These are phyloP conservation scores for Turdus rufiventris DNA, from an alignment of 2,113 vertebrate genomes.

Conservation along the genomic window DNA sequence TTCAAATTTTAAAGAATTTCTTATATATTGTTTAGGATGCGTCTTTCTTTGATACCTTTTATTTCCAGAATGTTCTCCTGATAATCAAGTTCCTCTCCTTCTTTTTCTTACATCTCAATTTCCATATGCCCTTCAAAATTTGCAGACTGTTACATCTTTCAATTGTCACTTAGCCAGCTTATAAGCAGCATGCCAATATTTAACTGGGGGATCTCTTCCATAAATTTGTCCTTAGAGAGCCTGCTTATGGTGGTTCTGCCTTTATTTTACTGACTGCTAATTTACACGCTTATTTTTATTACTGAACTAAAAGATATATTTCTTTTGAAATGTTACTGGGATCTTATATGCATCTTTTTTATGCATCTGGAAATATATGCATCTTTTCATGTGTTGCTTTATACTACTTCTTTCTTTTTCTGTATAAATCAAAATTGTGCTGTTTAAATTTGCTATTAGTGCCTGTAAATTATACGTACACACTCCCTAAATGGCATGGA, in stretches of 20 bases:
- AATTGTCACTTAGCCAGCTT: not conserved
- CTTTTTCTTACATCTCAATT: not conserved
- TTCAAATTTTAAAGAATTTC: not conserved
- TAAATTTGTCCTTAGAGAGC: not conserved
- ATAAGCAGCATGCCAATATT: not conserved
- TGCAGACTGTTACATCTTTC: not conserved
- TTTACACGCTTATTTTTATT: not conserved
- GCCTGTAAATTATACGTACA: not conserved
- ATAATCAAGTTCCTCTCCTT: not conserved
- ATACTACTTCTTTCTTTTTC: not conserved
- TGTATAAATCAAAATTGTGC: not conserved
- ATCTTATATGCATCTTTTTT: not conserved
- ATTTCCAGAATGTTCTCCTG: not conserved
- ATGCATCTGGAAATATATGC: not conserved
- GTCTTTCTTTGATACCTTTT: not conserved
- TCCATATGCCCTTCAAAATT: not conserved
- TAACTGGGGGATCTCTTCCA: not conserved
- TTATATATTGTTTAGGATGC: not conserved
- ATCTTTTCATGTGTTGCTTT: not conserved
- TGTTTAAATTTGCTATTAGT: not conserved
- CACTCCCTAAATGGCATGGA: not conserved
- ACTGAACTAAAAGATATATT: not conserved
- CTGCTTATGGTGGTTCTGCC: not conserved
- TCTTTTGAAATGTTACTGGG: not conserved
- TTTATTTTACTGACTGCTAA: not conserved